These are phyloP conservation scores for Thymelicus sylvestris DNA, from an alignment of 2,888 invertebrate genomes.

Conservation along the genomic window DNA sequence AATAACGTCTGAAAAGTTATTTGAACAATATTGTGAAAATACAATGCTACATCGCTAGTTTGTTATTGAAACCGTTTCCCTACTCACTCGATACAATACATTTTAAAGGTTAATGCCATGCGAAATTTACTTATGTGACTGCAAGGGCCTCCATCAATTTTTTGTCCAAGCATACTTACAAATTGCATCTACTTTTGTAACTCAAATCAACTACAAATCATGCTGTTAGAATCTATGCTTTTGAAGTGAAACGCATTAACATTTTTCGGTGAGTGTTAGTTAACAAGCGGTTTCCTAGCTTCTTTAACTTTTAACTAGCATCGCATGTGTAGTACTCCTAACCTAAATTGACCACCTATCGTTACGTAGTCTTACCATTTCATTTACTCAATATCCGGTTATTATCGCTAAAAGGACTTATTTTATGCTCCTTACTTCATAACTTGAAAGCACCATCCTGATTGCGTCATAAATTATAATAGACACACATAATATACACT, in stretches of 20 bases:
- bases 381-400: neutral
- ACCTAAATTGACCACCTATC: no score
- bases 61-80: slow-evolving; percentile 15
- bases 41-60: neutral
- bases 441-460: slow-evolving; percentile 8
- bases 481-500: slow-evolving; percentile 5
- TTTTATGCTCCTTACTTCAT: neutral
- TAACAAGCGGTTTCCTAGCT: no score
- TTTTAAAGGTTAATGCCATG: neutral
- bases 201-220: no score
- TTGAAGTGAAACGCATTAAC: no score
- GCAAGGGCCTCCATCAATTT: neutral
- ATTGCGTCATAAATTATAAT: slow-evolving; percentile 25
- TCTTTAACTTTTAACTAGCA: no score
- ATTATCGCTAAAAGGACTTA: neutral
- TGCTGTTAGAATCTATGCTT: no score
- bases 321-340: no score
- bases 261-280: no score
- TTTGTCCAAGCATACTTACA: no score
- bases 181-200: no score
- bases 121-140: neutral
- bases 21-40: slow-evolving; percentile 16
- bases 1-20: slow-evolving; percentile 30
- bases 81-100: slow-evolving; percentile 14
- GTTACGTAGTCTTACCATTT: no score